These are phyloP conservation scores for Acanthosepion esculentum DNA, from an alignment of 2,888 invertebrate species.

Conservation along the genomic window DNA sequence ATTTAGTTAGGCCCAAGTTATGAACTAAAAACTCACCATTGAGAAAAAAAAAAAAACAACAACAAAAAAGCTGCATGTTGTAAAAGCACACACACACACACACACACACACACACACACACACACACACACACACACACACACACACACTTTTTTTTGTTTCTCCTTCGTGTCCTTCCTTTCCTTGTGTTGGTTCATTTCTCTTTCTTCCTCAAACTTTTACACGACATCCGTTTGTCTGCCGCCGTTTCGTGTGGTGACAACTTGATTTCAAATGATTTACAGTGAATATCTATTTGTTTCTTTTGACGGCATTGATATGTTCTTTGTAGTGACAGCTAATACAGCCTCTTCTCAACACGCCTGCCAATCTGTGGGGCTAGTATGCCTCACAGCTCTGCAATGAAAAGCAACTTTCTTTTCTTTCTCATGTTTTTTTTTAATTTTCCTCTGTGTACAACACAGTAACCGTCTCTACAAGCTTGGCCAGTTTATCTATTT, in stretches of 20 bases:
- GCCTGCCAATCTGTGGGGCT: background rate
- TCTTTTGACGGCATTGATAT: background rate
- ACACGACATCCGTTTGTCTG: background rate
- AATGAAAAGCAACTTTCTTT: background rate
- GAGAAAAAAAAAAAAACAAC: no score
- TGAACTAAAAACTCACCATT: no score
- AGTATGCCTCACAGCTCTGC: background rate
- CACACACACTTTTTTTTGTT: background rate
- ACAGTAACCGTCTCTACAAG: background rate
- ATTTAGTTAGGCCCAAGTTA: no score
- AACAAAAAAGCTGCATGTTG: no score
- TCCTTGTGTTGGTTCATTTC: background rate
- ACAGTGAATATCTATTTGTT: background rate
- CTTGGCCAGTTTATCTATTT: background rate
- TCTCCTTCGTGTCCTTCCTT: background rate
- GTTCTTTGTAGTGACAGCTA: conserved; percentile 33
- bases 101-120: no score
- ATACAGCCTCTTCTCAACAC: conserved; percentile 8
- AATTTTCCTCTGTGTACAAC: background rate
- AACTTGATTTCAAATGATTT: conserved; percentile 23
- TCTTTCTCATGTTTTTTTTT: background rate
- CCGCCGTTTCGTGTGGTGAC: background rate
- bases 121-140: no score
- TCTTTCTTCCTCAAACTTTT: conserved; percentile 8
- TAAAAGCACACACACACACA: no score